These are phyloP conservation scores for Drosophila equinoxialis DNA, from an alignment of 1,140 invertebrate genomes.

Conservation along the genomic window DNA sequence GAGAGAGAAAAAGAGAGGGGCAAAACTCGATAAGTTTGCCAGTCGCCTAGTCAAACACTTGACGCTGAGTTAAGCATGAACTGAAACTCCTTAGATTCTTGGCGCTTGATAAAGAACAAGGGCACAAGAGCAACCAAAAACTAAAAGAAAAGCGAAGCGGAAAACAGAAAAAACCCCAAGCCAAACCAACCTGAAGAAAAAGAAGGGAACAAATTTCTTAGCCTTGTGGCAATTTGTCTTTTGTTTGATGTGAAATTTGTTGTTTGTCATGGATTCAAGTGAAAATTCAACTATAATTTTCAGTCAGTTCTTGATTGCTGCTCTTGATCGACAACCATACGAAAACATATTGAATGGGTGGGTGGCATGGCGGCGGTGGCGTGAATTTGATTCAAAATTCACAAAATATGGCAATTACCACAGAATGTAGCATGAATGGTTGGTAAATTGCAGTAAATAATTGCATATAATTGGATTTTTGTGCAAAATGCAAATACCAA, in stretches of 20 bases:
- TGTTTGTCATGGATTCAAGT: slow-evolving; percentile 63
- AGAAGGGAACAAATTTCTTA: slow-evolving; percentile 47
- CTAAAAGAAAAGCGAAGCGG: slow-evolving; percentile 5
- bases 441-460: slow-evolving; percentile 8
- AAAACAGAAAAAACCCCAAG: background rate
- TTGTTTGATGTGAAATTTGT: slow-evolving; percentile 80
- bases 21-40: slow-evolving; percentile 70
- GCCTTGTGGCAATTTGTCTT: slow-evolving; percentile 74
- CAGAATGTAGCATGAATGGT: background rate
- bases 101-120: slow-evolving; percentile 50
- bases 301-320: slow-evolving; percentile 1
- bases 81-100: slow-evolving; percentile 61
- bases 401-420: background rate
- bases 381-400: background rate
- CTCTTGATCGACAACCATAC: background rate
- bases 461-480: slow-evolving; percentile 8
- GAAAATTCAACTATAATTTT: slow-evolving; percentile 52
- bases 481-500: background rate
- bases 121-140: slow-evolving; percentile 5
- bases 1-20: slow-evolving; percentile 8
- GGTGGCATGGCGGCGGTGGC: too few species aligned
- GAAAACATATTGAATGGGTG: too few species aligned
- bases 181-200: background rate
- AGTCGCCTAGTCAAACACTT: slow-evolving; percentile 70
- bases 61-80: slow-evolving; percentile 50